Percentiles rank a stretch among this genome's conserved stretches.
These are phyloP conservation scores for Elmis aenea DNA, from an alignment of 2,888 invertebrate genomes.

Conservation along the genomic window DNA sequence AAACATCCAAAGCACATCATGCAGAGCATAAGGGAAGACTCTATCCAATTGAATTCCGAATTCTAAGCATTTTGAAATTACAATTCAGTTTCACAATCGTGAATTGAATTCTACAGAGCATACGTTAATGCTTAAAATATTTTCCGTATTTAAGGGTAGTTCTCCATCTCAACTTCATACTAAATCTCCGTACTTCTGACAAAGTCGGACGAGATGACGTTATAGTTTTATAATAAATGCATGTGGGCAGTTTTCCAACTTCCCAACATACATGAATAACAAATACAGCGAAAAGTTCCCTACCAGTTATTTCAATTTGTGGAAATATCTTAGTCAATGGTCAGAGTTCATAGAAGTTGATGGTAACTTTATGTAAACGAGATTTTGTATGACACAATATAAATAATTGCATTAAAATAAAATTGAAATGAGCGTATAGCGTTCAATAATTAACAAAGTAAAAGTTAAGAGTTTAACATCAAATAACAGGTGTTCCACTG, in stretches of 20 bases:
- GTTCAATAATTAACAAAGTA: too few species aligned
- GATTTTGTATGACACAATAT: too few species aligned
- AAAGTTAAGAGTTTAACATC: too few species aligned
- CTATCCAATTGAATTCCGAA: conserved; percentile 22
- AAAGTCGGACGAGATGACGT: conserved; percentile 6
- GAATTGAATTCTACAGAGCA: conserved; percentile 22
- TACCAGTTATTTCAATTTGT: conserved; percentile 29
- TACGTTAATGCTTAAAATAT: conserved; percentile 16
- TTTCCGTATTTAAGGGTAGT: too few species aligned
- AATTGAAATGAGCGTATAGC: too few species aligned
- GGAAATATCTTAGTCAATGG: conserved; percentile 25
- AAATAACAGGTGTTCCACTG: too few species aligned
- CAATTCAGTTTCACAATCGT: conserved; percentile 19
- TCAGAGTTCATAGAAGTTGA: conserved; percentile 25
- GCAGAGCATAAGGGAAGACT: conserved; percentile 13
- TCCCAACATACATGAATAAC: conserved; percentile 22
- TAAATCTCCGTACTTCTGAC: too few species aligned
- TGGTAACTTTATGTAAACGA: too few species aligned
- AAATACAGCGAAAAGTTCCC: conserved; percentile 23
- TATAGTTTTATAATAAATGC: conserved; percentile 20
- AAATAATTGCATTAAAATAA: too few species aligned
- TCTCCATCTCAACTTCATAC: too few species aligned
- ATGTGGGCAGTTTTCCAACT: conserved; percentile 26
- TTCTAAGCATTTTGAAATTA: conserved; percentile 22
- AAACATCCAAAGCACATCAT: conserved; percentile 10